These are phyloP conservation scores for Catharus bicknelli DNA, from an alignment of 2,113 vertebrate species.

Conservation along the genomic window DNA sequence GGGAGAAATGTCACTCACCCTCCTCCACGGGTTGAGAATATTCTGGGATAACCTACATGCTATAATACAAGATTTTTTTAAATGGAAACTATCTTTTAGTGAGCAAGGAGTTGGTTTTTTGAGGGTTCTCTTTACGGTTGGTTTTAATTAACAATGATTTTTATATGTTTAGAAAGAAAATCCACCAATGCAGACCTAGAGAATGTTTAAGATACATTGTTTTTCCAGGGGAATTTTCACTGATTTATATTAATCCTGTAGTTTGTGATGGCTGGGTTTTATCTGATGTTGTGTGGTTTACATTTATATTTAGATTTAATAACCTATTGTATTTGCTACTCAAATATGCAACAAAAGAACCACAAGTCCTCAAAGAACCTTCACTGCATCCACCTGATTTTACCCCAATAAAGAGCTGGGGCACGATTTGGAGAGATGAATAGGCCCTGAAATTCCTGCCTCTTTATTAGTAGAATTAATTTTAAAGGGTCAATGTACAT, in stretches of 20 bases:
- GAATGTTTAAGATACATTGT: background rate
- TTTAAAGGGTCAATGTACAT: constrained; percentile 71
- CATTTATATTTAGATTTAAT: background rate
- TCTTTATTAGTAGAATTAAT: constrained; percentile 73
- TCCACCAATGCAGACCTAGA: background rate
- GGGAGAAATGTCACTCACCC: background rate
- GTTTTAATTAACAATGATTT: constrained; percentile 34
- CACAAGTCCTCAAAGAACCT: background rate
- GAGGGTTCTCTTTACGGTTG: accelerated
- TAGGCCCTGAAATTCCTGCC: constrained; percentile 45
- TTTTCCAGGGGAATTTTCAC: background rate
- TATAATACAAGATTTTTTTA: background rate
- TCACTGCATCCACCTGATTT: background rate
- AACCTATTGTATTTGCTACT: background rate
- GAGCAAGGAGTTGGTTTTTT: accelerated
- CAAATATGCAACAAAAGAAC: background rate
- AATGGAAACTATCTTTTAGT: background rate
- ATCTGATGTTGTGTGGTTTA: background rate
- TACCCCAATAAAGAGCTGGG: background rate
- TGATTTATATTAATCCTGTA: background rate
- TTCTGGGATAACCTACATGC: background rate
- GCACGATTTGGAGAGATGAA: constrained; percentile 40
- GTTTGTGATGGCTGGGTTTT: background rate
- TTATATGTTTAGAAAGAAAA: background rate
- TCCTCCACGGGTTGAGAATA: accelerated